Evolutionary conservation across 2,113 vertebrate genomes (phyloP).

Genomic region (Eclectus roratus): DNA sequence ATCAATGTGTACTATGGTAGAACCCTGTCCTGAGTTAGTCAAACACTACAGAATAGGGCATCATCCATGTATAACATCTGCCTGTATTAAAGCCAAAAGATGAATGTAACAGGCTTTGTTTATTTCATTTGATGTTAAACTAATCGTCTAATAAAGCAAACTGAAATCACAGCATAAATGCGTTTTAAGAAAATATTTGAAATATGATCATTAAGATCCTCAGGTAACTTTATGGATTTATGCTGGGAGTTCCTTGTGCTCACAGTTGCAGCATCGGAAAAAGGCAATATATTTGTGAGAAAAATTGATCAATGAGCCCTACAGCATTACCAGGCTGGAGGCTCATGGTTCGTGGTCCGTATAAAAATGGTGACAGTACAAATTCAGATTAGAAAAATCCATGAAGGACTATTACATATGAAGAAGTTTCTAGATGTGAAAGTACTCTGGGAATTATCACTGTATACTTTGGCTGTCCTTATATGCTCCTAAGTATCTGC

Average conservation of each 20-base stretch:
- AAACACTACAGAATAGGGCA: not conserved
- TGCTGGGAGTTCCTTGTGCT: not conserved
- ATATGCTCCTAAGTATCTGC: not conserved
- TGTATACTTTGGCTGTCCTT: not conserved
- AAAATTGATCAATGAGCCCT: not conserved
- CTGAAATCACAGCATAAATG: not conserved
- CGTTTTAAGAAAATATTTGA: not conserved
- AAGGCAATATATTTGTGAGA: not conserved
- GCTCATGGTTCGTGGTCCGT: not conserved
- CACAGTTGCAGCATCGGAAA: not conserved
- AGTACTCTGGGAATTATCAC: not conserved
- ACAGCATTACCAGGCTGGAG: not conserved
- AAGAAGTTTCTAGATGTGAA: not conserved
- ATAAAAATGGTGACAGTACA: not conserved
- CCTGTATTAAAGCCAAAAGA: not conserved
- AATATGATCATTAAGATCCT: not conserved
- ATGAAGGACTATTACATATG: not conserved
- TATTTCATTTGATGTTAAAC: not conserved
- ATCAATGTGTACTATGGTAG: not conserved
- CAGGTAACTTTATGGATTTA: not conserved
- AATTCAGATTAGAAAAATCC: not conserved
- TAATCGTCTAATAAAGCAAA: not conserved
- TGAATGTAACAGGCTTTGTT: not conserved
- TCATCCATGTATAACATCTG: not conserved
- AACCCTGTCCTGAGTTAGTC: not conserved